Base-by-base conservation (phyloP, 2,113 vertebrate species). In the Helogale parvula region DNA sequence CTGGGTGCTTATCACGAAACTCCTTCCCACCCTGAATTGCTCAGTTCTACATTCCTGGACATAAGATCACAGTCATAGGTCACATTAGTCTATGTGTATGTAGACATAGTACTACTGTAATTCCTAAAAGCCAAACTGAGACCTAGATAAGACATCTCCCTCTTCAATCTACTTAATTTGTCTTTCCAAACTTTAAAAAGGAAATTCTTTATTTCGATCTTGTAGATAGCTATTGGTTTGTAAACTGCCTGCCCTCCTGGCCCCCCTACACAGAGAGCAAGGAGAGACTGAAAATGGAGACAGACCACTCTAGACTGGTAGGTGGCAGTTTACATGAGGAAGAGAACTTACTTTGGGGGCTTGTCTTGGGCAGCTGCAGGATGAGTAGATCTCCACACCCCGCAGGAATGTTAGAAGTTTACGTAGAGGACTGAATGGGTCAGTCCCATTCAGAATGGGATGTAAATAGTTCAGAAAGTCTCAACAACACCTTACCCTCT, bases 101-200 rank as follows among this genome's bases (percentile, higher is more conserved):
- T 63, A 89, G 27, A 50, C 17, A 16, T 23, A 83, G 12, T 13
- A 90, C 3, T 45, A 35, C 16, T 95, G 7, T 88, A 29, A 66
- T 76, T 94, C 94, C 57, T 77, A 91, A 96, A 96, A 79, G n/a
- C 72, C 88, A 95, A 82, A 79, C 25, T 66, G 89, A 93, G 47
- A 83, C 6, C 2, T 79, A 82, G 13, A 0, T 74, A 74, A 38
- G 71, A 80, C 11, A 93, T 63, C 25, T 72, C 31, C 52, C 60
- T 86, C 50, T 80, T 72, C n/a, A 27, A 76, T 92, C 76, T 60
- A 23, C 38, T 13, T 38, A 60, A 85, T 88, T 93, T 97, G 9
- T 83, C 57, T 89, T 82, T 13, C 47, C 50, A 79, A 93, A 83
- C 72, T 95, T 91, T 69, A 35, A 80, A 85, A 90, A 90, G 52